Evolutionary conservation across 2,888 invertebrate species (phyloP).

Genomic region (Zaprionus lineosus): DNA sequence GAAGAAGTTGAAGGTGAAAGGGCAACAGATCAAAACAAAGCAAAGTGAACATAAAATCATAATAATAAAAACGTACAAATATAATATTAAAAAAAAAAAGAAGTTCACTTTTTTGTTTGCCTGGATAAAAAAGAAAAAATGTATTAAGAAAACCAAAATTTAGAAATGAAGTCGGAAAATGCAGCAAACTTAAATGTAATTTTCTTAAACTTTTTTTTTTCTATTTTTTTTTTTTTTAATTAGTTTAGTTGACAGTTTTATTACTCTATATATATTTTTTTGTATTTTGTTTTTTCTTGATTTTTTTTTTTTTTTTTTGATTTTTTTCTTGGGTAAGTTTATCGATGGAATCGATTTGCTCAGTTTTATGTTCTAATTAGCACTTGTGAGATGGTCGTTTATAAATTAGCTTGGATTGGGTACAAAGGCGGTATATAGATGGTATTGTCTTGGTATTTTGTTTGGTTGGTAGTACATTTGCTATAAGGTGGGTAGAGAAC

Average conservation of each 20-base stretch:
- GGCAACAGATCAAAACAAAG: slow-evolving; percentile 31
- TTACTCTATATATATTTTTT: slow-evolving; percentile 14
- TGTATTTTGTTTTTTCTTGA: slow-evolving; percentile 12
- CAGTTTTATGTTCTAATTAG: slow-evolving; percentile 73
- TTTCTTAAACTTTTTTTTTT: too few relatives aligned
- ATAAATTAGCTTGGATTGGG: slow-evolving; percentile 51
- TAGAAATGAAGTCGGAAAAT: slow-evolving; percentile 39
- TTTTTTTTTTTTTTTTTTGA: neutral
- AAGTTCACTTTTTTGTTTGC: too few relatives aligned
- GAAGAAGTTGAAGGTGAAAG: slow-evolving; percentile 10
- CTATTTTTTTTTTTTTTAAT: too few relatives aligned
- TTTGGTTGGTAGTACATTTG: neutral
- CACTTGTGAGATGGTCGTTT: slow-evolving; percentile 84
- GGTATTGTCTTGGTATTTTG: slow-evolving; percentile 19
- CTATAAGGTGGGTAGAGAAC: slow-evolving; percentile 19
- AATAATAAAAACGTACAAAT: neutral
- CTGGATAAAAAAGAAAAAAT: too few relatives aligned
- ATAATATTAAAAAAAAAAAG: slow-evolving; percentile 6
- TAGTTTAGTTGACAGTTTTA: slow-evolving; percentile 19
- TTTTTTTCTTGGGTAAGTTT: slow-evolving; percentile 19
- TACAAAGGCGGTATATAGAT: slow-evolving; percentile 33
- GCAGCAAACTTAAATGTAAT: slow-evolving; percentile 50
- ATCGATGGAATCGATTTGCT: slow-evolving; percentile 39
- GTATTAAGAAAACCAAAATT: slow-evolving; percentile 32
- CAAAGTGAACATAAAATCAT: neutral